Evolutionary conservation across 2,797 vertebrate genomes (phyloP), one percentile per base, ranked within the genome.

Genomic region (Sebastes vulpes): DNA sequence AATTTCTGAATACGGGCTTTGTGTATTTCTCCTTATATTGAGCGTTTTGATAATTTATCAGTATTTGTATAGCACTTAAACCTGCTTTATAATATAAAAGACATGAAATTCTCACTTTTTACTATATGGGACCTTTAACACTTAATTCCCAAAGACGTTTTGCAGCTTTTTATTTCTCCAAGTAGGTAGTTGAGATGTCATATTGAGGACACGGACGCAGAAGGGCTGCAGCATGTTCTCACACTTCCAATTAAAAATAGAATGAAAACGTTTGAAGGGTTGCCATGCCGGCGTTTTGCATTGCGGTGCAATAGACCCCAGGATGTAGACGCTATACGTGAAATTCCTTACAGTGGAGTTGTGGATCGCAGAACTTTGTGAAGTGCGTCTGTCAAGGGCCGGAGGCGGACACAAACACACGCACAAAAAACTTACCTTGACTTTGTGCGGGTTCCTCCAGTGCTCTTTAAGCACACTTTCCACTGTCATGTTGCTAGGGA

Each of bases 401-500:
- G 68, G 80, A 91, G 75, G 74, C 20, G 3, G 82, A 89, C 85
- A 86, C 73, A 83, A 85, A 83, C 67, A 66, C 71, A 50, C 46
- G 38, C 25, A 91, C 25, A 64, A 48, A 48, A 16, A 78, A 95
- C 97, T 92, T 82, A 99, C 99, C 97, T 98, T 97, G 86, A 98
- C 97, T 95, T 98, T 97, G 7, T 96, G 93, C 2, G 98, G 98
- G 89, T 98, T 98, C 95, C 98, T 97, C 98, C 98, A 98, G 94
- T 99, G 96, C 82, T 97, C 96, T 66, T 84, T 84, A 42, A 96
- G 92, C 25, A 99, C 95, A 79, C 93, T 95, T n/a, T 96, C 96
- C 8, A 96, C 89, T 0, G 97, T 98, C 95, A 98, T 95, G 1
- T 99, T 99, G 81, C 93, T 77, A 0, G 97, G 97, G 89, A 99